A percentile compares a stretch with the other conserved stretches of the same genome.
These are phyloP conservation scores for Dipodomys merriami DNA, from an alignment of 2,113 vertebrate genomes.

Conservation along the genomic window DNA sequence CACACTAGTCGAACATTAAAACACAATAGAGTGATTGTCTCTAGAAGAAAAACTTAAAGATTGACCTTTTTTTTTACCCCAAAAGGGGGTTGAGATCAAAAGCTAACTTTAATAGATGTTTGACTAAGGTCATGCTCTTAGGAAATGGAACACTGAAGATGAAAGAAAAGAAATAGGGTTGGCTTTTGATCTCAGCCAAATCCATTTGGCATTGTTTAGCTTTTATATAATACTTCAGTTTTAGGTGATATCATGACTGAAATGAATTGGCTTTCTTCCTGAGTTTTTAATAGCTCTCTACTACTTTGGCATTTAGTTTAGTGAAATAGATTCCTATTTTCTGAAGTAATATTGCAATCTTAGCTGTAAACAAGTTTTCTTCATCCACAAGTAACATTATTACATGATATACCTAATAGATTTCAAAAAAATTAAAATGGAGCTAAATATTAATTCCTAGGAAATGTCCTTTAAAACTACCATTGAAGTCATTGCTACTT, in stretches of 20 bases:
- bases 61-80: conserved; percentile 75
- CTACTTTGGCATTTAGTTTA: conserved; percentile 76
- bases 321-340: conserved; percentile 49
- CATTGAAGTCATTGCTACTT: neutral
- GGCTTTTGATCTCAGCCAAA: conserved; percentile 88
- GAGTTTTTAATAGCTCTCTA: conserved; percentile 77
- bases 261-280: conserved; percentile 80
- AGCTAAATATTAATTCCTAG: neutral
- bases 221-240: conserved; percentile 88
- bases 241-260: conserved; percentile 78
- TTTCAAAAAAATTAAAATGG: conserved; percentile 5
- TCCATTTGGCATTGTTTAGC: conserved; percentile 90
- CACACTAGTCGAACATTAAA: conserved; percentile 83
- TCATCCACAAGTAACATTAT: neutral
- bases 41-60: conserved; percentile 84
- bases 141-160: conserved; percentile 90
- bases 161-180: conserved; percentile 88
- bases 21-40: conserved; percentile 89
- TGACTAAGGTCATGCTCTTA: conserved; percentile 89
- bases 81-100: conserved; percentile 86
- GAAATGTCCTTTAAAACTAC: conserved; percentile 6
- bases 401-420: neutral
- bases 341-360: neutral
- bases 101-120: conserved; percentile 91
- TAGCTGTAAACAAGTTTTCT: neutral